Evolutionary conservation across 1,140 invertebrate species (phyloP).

Genomic region (Ceratina australensis): DNA sequence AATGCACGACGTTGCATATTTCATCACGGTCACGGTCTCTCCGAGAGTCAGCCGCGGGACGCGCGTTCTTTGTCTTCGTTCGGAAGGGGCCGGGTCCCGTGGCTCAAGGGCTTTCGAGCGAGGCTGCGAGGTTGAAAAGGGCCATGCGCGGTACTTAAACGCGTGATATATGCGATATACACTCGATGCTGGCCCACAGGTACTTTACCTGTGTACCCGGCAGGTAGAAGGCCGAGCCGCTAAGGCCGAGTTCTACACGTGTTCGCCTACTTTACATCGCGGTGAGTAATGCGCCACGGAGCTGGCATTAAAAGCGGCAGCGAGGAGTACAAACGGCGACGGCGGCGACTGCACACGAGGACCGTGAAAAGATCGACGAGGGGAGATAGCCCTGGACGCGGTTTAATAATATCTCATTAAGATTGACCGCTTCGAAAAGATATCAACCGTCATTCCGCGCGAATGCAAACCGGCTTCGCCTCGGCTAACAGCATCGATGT

Average conservation of each 20-base stretch:
- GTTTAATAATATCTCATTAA: constrained; percentile 58
- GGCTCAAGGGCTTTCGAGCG: constrained; percentile 32
- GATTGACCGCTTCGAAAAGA: constrained; percentile 30
- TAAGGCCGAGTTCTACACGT: constrained; percentile 56
- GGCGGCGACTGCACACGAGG: constrained; percentile 38
- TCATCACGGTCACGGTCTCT: constrained; percentile 43
- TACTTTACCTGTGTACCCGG: constrained; percentile 58
- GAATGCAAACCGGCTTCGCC: constrained; percentile 8
- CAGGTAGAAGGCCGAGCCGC: constrained; percentile 39
- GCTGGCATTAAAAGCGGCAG: constrained; percentile 65
- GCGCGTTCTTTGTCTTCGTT: constrained; percentile 54
- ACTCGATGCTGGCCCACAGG: constrained; percentile 57
- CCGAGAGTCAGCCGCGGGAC: constrained; percentile 1
- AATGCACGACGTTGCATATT: constrained; percentile 47
- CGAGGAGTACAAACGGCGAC: constrained; percentile 56
- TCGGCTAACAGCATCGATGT: too few species aligned
- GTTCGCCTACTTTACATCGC: constrained; percentile 69
- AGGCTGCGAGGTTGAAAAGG: constrained; percentile 56
- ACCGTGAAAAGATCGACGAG: constrained; percentile 55
- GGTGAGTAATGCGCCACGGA: constrained; percentile 65
- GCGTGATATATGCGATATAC: constrained; percentile 68
- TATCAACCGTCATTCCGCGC: constrained; percentile 46
- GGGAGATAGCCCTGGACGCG: constrained; percentile 2
- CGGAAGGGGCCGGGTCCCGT: constrained; percentile 14
- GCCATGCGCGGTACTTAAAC: constrained; percentile 66